Evolutionary conservation across 2,888 invertebrate species (phyloP).

Genomic region (Syrista parreyssii): DNA sequence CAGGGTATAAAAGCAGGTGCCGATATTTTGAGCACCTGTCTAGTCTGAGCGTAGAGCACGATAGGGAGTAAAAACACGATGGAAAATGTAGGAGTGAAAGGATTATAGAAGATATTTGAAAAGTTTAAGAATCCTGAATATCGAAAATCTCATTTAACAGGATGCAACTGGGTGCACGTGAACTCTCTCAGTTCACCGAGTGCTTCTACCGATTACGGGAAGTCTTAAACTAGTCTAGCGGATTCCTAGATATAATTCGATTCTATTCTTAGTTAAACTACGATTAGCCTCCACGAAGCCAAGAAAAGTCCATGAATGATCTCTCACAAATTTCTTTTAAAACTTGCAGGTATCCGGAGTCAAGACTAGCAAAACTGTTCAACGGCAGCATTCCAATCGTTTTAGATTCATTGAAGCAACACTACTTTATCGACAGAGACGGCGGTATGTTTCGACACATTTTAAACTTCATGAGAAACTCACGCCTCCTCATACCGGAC

Average conservation of each 20-base stretch:
- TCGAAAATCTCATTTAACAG: background rate
- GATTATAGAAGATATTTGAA: background rate
- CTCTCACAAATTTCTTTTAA: background rate
- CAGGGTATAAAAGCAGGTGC: constrained; percentile 40
- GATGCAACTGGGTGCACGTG: no score
- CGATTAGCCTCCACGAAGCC: background rate
- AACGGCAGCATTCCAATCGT: constrained; percentile 96
- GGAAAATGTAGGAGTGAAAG: background rate
- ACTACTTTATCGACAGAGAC: constrained; percentile 98
- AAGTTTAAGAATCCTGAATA: background rate
- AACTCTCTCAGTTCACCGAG: background rate
- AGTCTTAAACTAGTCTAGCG: background rate
- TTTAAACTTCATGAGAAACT: constrained; percentile 94
- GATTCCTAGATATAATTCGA: background rate
- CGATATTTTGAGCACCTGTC: constrained; percentile 38
- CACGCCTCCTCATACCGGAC: constrained; percentile 86
- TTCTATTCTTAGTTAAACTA: background rate
- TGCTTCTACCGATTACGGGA: background rate
- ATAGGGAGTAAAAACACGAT: background rate
- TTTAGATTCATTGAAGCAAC: constrained; percentile 94
- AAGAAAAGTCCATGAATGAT: background rate
- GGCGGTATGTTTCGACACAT: constrained; percentile 98
- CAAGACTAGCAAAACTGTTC: constrained; percentile 91
- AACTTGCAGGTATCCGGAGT: constrained; percentile 88
- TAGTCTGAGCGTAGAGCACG: background rate